These are phyloP conservation scores for Platorchestia sp. DNA, from an alignment of 1,140 invertebrate genomes.

Conservation along the genomic window DNA sequence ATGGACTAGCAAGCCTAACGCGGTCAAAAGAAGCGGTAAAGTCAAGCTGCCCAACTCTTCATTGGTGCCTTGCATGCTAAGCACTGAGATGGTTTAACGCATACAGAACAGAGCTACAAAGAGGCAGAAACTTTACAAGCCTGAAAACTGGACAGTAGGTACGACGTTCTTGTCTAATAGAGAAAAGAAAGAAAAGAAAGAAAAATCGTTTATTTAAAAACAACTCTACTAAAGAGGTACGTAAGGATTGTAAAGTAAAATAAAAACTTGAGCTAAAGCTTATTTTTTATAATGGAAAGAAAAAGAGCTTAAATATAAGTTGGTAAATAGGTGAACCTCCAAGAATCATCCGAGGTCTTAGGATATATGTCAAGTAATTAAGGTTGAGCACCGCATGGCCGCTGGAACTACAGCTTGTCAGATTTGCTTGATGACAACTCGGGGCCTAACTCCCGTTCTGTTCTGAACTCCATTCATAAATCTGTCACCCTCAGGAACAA, in stretches of 20 bases:
- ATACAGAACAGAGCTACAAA: background rate
- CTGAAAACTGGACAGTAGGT: background rate
- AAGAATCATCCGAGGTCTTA: background rate
- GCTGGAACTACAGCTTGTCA: background rate
- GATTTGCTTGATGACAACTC: background rate
- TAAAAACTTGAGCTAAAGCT: no score
- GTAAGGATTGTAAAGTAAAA: no score
- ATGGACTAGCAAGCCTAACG: background rate
- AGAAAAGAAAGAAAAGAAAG: no score
- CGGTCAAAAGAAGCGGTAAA: background rate
- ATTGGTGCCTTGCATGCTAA: background rate
- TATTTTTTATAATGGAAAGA: background rate
- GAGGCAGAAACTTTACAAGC: background rate
- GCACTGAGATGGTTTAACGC: background rate
- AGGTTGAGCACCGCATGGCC: background rate
- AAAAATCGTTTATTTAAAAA: no score
- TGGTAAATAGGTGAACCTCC: background rate
- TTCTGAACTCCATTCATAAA: slow-evolving; percentile 41
- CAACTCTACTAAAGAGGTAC: no score
- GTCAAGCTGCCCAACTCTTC: background rate
- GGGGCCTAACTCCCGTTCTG: background rate
- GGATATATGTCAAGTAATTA: background rate
- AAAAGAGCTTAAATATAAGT: background rate
- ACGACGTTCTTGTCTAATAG: no score
- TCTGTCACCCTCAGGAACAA: slow-evolving; percentile 22